phyloP scores from a whole-genome alignment of 2,797 vertebrate genomes.

The Tokudaia muenninki region DNA sequence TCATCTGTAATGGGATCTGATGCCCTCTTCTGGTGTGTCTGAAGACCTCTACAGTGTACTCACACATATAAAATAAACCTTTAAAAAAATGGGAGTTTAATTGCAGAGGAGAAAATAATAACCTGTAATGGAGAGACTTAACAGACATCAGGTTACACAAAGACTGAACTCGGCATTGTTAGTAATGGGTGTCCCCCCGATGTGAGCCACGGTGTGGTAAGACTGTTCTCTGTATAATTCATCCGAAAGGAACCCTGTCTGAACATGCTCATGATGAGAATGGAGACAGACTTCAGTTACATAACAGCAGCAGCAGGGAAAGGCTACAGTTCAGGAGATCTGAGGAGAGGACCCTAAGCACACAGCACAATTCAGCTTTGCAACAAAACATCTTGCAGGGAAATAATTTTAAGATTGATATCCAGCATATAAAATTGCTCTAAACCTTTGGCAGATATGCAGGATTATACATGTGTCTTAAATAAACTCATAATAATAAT shows the following conservation, averaged over 20 bases:
- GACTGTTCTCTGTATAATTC: fast-evolving
- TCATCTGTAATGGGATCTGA: too few relatives aligned
- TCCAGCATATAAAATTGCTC: background rate
- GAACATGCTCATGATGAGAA: background rate
- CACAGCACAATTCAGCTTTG: background rate
- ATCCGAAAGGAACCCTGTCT: background rate
- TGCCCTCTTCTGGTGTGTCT: too few relatives aligned
- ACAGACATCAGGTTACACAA: background rate
- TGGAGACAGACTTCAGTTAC: background rate
- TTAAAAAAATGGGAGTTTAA: too few relatives aligned
- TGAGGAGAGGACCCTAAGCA: background rate
- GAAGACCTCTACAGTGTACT: too few relatives aligned
- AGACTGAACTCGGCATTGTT: background rate
- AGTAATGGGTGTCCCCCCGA: background rate
- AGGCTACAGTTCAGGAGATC: background rate
- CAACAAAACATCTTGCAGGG: background rate
- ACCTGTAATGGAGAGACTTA: background rate
- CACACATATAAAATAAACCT: too few relatives aligned
- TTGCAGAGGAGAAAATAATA: background rate
- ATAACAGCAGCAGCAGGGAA: background rate
- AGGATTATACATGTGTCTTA: constrained; percentile 32
- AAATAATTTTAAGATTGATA: constrained; percentile 43
- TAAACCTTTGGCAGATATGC: background rate
- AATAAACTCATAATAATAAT: constrained; percentile 30
- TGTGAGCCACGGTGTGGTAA: too few relatives aligned